A percentile compares a stretch with the other conserved stretches of the same genome.
Evolutionary conservation across 1,140 invertebrate genomes (phyloP).

Genomic region (Asbolus verrucosus): DNA sequence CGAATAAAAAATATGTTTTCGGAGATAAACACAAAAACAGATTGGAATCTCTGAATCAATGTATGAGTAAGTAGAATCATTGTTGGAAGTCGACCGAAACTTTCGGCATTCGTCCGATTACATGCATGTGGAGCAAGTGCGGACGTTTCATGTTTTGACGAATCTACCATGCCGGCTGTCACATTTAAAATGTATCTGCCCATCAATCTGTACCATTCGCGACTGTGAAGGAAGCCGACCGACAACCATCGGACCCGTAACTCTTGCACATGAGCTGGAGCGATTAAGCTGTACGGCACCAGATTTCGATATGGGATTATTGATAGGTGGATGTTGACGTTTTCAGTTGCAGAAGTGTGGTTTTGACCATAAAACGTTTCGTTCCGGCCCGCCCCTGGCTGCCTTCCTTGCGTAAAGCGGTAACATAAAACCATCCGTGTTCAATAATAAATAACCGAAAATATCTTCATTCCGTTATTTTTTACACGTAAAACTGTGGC

Average conservation of each 20-base stretch:
- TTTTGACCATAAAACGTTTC: conserved; percentile 43
- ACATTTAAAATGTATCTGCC: conserved; percentile 56
- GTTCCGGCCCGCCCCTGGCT: conserved; percentile 42
- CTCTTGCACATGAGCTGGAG: conserved; percentile 21
- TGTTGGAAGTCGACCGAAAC: too few species aligned
- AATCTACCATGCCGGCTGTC: conserved; percentile 55
- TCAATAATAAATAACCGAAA: conserved; percentile 43
- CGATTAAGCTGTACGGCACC: conserved; percentile 39
- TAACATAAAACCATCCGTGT: conserved; percentile 34
- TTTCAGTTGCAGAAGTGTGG: conserved; percentile 31
- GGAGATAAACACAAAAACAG: conserved; percentile 1
- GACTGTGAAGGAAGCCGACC: conserved; percentile 46
- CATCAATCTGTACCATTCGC: conserved; percentile 51
- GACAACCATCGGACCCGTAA: conserved; percentile 43
- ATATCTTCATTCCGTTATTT: conserved; percentile 47
- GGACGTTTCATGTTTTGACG: conserved; percentile 52
- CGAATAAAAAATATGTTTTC: conserved; percentile 8
- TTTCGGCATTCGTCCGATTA: conserved; percentile 5
- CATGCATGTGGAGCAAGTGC: conserved; percentile 41
- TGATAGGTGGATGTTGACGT: conserved; percentile 27
- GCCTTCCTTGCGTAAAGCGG: conserved; percentile 28
- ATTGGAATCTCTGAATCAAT: conserved; percentile 6
- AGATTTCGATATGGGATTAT: conserved; percentile 12
- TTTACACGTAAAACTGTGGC: conserved; percentile 42
- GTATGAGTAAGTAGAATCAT: conserved; percentile 11